Base-by-base conservation (phyloP, 92 coral and sea anemone genomes). In the Muricea muricata region DNA sequence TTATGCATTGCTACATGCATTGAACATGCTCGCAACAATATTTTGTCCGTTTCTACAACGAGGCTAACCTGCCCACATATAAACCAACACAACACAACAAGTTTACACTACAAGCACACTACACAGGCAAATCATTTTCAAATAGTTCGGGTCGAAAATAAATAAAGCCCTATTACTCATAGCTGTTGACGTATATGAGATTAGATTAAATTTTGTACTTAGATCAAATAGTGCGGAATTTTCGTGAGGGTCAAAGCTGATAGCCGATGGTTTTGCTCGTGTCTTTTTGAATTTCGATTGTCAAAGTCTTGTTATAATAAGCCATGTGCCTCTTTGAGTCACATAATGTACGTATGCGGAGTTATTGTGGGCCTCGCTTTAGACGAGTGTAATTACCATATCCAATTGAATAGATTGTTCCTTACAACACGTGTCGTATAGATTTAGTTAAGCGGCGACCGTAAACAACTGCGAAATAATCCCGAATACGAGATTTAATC, bases 401-500 rank as follows among this genome's bases (percentile, higher is more conserved):
- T 37, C 21, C 71, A 57, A 78, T 78, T 54, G 48, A 78, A 78
- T 24, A 39, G 83, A 61, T 35, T 26, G 83, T 55, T 56, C 55
- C 61, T 78, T 30, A 6, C 34, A 78, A 78, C 83, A 78, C 83
- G 83, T 78, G 83, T 78, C 83, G 4, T 8, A 23, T 48, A 11
- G 70, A 50, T 10, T 47, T 20, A 52, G n/a, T n/a, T n/a, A 24
- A 75, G 80, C 65, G 41, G 80, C 56, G 18, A 75, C 17, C 70
- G 83, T 78, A 78, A 78, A 78, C 83, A 78, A 56, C 71, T 17
- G 14, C 8, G 29, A 1, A 70, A 42, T 21, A 33, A 37, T 37
- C 23, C 55, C n/a, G 31, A 63, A 63, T 10, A n/a, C 70, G 70
- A 63, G 37, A 4, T 52, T 17, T 52, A 52, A 52, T 18, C 60